Evolutionary conservation across 2,797 vertebrate species (phyloP).

Genomic region (Loriculus beryllinus): DNA sequence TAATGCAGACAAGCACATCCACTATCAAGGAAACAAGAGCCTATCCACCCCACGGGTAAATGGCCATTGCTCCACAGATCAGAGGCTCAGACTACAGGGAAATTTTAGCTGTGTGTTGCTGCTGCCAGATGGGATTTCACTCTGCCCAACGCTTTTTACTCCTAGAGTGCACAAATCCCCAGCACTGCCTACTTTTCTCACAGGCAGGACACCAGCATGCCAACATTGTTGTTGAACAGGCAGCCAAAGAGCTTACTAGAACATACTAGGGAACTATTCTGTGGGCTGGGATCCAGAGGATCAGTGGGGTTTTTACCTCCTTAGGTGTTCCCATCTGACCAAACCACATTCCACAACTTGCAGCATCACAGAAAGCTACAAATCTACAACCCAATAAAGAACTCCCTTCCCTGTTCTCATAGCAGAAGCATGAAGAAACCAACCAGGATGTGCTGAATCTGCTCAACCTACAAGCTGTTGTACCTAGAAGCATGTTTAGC

Average conservation of each 20-base stretch:
- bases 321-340: rapidly evolving
- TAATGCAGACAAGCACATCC: not conserved
- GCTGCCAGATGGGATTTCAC: not conserved
- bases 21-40: not conserved
- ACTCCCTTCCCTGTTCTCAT: not conserved
- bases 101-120: not conserved
- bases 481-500: not conserved
- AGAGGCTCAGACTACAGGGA: not conserved
- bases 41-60: not conserved
- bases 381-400: not conserved
- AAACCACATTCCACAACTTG: not conserved
- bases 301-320: not conserved
- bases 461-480: rapidly evolving
- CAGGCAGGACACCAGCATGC: not conserved
- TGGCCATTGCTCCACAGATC: not conserved
- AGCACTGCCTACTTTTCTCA: not conserved
- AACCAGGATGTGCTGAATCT: not conserved
- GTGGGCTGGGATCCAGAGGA: not conserved
- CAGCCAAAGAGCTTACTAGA: not conserved
- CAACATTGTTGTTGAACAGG: rapidly evolving
- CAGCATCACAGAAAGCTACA: not conserved
- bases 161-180: not conserved
- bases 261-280: not conserved
- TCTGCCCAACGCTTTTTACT: not conserved
- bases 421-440: not conserved